Conservation (phyloP, 2,797 vertebrate species). For the Dryobates pubescens region DNA sequence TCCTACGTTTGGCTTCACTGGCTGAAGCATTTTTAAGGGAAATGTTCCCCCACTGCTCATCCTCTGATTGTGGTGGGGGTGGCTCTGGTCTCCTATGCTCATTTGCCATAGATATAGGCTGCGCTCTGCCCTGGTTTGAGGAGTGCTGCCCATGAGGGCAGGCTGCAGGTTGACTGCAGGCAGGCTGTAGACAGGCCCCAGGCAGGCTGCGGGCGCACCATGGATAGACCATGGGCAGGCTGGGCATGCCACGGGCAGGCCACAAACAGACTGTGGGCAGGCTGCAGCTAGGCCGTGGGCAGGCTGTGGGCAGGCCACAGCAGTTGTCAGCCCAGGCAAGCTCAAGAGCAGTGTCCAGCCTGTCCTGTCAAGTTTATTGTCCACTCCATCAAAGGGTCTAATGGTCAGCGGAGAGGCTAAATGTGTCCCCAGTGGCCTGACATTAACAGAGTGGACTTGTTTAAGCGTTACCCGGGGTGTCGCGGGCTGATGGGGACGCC, state of each 20-base stretch:
- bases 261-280: background rate
- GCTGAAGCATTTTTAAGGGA: background rate
- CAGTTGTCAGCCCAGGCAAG: conserved; percentile 16
- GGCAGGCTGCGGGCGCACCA: background rate
- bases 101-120: background rate
- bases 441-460: conserved; percentile 81
- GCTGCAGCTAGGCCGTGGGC: no score
- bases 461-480: conserved; percentile 80
- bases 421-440: conserved; percentile 79
- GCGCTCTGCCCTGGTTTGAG: accelerated
- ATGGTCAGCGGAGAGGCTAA: conserved; percentile 80
- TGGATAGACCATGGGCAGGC: background rate
- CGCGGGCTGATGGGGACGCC: conserved; percentile 79
- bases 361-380: conserved; percentile 78
- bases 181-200: no score
- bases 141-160: no score
- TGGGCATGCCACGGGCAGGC: background rate
- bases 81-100: background rate
- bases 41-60: background rate
- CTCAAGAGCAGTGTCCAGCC: conserved; percentile 61
- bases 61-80: background rate
- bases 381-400: conserved; percentile 82
- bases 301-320: background rate
- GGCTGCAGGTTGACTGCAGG: background rate
- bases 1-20: accelerated